phyloP scores from a whole-genome alignment of 2,113 vertebrate species.

The Psilopogon haemacephalus region DNA sequence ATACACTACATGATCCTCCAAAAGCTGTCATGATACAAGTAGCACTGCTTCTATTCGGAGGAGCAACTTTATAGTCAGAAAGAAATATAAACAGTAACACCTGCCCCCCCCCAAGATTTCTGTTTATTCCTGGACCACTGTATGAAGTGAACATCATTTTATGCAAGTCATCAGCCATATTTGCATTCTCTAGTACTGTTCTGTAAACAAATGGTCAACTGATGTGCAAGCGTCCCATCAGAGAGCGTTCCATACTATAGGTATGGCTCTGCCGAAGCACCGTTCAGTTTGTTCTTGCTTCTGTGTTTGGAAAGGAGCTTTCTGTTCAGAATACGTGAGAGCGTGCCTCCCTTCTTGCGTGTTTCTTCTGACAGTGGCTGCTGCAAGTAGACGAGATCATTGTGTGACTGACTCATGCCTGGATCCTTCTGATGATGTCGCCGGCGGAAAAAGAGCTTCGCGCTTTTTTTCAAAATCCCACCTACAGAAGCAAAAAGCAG shows the following conservation, averaged over 20 bases:
- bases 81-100: not conserved
- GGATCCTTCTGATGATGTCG: slow-evolving; percentile 93
- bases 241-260: not conserved
- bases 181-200: slow-evolving; percentile 14
- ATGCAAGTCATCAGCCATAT: not conserved
- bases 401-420: slow-evolving; percentile 96
- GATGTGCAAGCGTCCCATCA: not conserved
- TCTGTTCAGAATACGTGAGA: slow-evolving; percentile 84
- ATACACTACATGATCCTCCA: not conserved
- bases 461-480: slow-evolving; percentile 87
- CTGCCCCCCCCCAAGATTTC: not conserved
- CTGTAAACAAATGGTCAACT: slow-evolving; percentile 60
- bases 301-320: slow-evolving; percentile 81
- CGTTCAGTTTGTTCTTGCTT: slow-evolving; percentile 82
- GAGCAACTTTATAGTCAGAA: not conserved
- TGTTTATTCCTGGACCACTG: not conserved
- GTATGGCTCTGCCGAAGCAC: slow-evolving; percentile 48
- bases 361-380: slow-evolving; percentile 77
- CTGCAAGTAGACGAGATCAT: slow-evolving; percentile 92
- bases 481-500: slow-evolving; percentile 71
- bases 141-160: not conserved
- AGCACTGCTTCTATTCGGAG: not conserved
- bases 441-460: slow-evolving; percentile 93
- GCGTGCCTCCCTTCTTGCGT: slow-evolving; percentile 81
- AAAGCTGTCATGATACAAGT: not conserved